Base-by-base conservation (phyloP, 2,113 vertebrate species). In the Halcyon malimbica region DNA sequence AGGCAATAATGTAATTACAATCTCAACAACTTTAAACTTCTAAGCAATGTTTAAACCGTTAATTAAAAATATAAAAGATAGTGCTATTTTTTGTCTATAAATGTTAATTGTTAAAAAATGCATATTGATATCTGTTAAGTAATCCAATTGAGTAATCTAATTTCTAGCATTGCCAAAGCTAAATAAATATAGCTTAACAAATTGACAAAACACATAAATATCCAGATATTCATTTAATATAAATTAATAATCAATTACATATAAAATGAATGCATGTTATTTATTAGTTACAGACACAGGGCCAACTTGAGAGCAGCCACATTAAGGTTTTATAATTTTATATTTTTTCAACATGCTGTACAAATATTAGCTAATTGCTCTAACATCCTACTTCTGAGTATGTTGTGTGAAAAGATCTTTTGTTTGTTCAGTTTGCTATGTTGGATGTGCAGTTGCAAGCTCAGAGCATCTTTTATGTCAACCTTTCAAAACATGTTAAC, bases 21-120 rank as follows among this genome's bases (percentile, higher is more conserved):
- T 91, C 95, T 96, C 96, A 92, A 93, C 90, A 96, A 97, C 87
- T 97, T 97, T 87, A 97, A 98, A 97, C 93, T 97, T 97, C 83
- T 78, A 73, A 94, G 93, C 70, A 93, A 96, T 97, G 92, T 97
- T 98, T 98, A 97, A 97, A 97, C 85, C 97, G 95, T 97, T 97
- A 97, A 98, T 98, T 98, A 98, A 97, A 96, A 96, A 94, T 97
- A 95, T 94, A 94, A 95, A 96, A 98, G 86, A 96, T 85, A 89
- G 93, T 89, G 73, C 95, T 91, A 69, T 97, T 96, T 92, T 96
- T 96, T 51, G 64, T 87, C 94, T 80, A 90, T 96, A 96, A n/a
- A 86, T 86, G 87, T 59, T 81, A 94, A 96, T 77, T 93, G 92
- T 87, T 69, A 94, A 93, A 81, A 96, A 97, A 95, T 81, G 73